Base-by-base conservation (phyloP, 92 coral and sea anemone genomes). In the Zoanthus solanderi region DNA sequence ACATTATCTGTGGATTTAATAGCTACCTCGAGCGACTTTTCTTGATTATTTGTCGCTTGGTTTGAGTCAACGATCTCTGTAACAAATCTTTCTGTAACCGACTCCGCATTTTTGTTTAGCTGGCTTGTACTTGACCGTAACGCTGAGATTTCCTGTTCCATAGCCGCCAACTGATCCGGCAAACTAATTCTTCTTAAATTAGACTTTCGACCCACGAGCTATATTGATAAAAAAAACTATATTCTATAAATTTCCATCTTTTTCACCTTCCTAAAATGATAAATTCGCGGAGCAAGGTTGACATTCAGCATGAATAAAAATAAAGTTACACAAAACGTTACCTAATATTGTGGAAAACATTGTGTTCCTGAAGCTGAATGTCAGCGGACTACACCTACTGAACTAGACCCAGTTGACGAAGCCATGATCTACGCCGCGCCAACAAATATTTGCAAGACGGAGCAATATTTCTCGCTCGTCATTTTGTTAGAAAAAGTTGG, bases 331-430 rank as follows among this genome's bases (percentile, higher is more conserved):
- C 4, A 47, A 4, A 4, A 47, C 4, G 8, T 4, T 47, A 4
- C 52, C 52, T 47, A 8, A 4, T 47, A 4, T 4, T 47, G 4
- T 47, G 4, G 52, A 47, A 47, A 8, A 4, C 52, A 8, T 4
- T 47, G 52, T 7, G 10, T 58, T 12, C 34, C 1, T 52, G 42
- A 37, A 4, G 42, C 42, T 31, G 5, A n/a, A n/a, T n/a, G 58
- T 47, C 80, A 76, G 80, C 80, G 80, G 80, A 47, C 2, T 76
- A 46, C 80, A 23, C 80, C 61, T 9, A 76, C 9, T 50, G 10
- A 50, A 50, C 56, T 11, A 50, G 42, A 37, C 42, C 42, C 56
- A 50, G 56, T 4, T 11, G 56, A 7, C 56, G 5, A 4, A 47
- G 52, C 52, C 52, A 23, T 23, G 23, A 23, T 23, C 23, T 23